These are phyloP conservation scores for Paedocypris sp. DNA, from an alignment of 2,113 vertebrate species.

Conservation along the genomic window DNA sequence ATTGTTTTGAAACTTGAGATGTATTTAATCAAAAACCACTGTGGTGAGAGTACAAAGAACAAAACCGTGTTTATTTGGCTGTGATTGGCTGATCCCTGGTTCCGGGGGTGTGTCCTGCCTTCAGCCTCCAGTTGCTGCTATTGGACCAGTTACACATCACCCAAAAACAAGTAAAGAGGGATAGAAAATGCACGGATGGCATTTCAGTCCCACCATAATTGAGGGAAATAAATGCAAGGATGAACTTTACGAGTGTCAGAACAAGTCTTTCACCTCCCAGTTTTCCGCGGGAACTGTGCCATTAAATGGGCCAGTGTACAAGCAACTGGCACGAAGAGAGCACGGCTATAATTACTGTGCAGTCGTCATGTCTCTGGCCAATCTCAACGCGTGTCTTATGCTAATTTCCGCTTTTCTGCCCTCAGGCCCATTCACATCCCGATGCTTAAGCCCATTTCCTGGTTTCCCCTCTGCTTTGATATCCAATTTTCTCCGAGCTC, in stretches of 20 bases:
- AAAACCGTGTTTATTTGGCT: too few species aligned
- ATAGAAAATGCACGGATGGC: too few species aligned
- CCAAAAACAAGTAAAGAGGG: too few species aligned
- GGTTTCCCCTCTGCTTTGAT: constrained; percentile 24
- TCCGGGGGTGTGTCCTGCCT: too few species aligned
- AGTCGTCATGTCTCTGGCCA: constrained; percentile 11
- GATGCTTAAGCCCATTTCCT: constrained; percentile 24
- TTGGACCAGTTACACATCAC: too few species aligned
- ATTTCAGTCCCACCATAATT: neutral
- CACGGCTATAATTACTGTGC: constrained; percentile 14
- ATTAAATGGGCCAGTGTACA: neutral
- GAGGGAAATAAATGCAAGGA: neutral
- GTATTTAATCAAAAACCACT: too few species aligned
- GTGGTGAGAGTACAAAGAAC: too few species aligned
- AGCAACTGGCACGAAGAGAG: neutral
- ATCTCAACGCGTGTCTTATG: constrained; percentile 17
- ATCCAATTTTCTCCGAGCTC: constrained; percentile 28
- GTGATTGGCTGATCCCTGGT: too few species aligned
- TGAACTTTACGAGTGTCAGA: neutral
- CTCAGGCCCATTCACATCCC: constrained; percentile 21
- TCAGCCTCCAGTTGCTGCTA: too few species aligned
- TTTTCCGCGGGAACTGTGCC: neutral
- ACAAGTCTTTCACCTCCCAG: neutral
- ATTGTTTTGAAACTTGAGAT: too few species aligned
- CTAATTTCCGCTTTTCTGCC: constrained; percentile 24